Conservation (phyloP, 2,113 vertebrate genomes). For the Vombatus ursinus region DNA sequence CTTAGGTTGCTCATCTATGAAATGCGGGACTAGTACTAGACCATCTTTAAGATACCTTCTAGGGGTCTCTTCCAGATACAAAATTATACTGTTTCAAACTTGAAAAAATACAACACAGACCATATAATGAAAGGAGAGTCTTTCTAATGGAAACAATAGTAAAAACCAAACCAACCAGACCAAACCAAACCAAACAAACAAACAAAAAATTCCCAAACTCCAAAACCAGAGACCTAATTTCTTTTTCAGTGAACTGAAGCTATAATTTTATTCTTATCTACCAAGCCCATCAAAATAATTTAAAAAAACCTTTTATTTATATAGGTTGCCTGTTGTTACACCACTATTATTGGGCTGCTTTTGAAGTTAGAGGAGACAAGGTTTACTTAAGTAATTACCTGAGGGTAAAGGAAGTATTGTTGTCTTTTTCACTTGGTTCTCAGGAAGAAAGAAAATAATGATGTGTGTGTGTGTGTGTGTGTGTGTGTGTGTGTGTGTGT, state of each 20-base stretch:
- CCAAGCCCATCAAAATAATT: constrained; percentile 44
- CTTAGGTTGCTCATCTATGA: background rate
- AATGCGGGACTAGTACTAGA: background rate
- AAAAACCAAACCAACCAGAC: background rate
- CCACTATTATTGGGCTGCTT: constrained; percentile 47
- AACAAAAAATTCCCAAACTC: background rate
- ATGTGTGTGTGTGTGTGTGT: background rate
- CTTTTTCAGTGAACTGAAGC: constrained; percentile 7
- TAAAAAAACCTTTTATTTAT: constrained; percentile 46
- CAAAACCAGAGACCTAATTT: background rate
- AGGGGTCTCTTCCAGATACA: background rate
- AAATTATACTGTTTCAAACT: background rate
- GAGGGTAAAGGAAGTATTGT: constrained; percentile 38
- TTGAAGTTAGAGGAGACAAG: constrained; percentile 51
- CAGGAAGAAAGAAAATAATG: constrained; percentile 34
- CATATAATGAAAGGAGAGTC: background rate
- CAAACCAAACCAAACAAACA: background rate
- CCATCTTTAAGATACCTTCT: background rate
- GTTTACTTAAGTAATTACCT: constrained; percentile 49
- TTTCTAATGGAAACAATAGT: constrained; percentile 10
- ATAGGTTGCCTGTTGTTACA: constrained; percentile 7
- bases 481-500: background rate
- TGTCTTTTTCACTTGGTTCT: constrained; percentile 44
- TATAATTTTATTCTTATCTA: constrained; percentile 53
- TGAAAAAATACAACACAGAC: background rate